These are phyloP conservation scores for Drosophila mettleri DNA, from an alignment of 2,888 invertebrate species.

Conservation along the genomic window DNA sequence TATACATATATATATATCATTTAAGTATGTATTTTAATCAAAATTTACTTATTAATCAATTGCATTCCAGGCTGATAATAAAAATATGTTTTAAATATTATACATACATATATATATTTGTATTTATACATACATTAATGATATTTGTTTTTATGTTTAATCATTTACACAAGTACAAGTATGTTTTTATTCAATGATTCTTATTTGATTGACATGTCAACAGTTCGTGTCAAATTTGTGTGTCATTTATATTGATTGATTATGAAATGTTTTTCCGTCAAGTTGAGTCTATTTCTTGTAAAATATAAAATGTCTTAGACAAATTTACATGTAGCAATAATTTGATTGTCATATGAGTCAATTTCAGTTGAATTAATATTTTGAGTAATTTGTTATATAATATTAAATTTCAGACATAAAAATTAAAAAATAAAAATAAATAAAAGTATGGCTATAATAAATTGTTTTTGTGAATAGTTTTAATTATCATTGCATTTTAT, in stretches of 20 bases:
- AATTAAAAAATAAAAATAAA: too few species aligned
- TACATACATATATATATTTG: not conserved
- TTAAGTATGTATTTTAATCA: not conserved
- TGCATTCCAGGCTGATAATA: not conserved
- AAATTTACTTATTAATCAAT: not conserved
- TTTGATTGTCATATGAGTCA: not conserved
- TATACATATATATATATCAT: not conserved
- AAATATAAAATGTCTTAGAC: too few species aligned
- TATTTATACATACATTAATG: not conserved
- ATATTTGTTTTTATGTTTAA: not conserved
- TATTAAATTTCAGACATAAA: not conserved
- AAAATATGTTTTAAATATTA: not conserved
- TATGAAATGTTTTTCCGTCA: not conserved
- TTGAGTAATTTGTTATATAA: not conserved
- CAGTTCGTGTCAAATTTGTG: not conserved
- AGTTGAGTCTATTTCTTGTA: not conserved
- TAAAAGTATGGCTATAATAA: too few species aligned
- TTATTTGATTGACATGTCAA: constrained; percentile 2
- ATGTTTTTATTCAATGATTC: not conserved
- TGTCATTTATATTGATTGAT: constrained; percentile 7
- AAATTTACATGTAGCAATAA: not conserved
- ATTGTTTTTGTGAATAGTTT: too few species aligned
- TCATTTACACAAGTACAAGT: not conserved
- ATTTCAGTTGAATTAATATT: not conserved
- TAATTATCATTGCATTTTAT: too few species aligned